Base-by-base conservation (phyloP, 2,113 vertebrate genomes). In the Agapornis roseicollis region DNA sequence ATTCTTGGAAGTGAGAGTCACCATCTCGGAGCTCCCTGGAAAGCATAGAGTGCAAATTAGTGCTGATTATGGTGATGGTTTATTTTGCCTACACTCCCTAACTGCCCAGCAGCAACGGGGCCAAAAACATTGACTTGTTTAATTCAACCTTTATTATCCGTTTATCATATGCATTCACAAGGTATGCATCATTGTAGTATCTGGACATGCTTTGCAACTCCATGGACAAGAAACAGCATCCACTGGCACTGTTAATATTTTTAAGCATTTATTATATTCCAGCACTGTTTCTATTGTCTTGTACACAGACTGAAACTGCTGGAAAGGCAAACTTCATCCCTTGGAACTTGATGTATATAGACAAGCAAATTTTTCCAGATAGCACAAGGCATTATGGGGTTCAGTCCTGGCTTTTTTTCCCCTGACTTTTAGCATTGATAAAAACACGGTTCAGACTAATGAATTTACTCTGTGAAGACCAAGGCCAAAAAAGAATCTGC, bases 161-260 rank as follows among this genome's bases (percentile, higher is more conserved):
- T 74, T 92, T 79, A 74, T 64, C 94, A n/a, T 74, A 47, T 72
- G 27, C 46, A 72, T 81, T 80, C 89, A 77, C 84, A 89, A 84
- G 80, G 77, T 61, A 60, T 12, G 39, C 77, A 84, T 84, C 94
- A 35, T 14, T 64, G 86, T 39, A 83, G 80, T 80, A 84, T 95
- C 86, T 93, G 96, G 89, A 86, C 83, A 72, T 44, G 44, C 41
- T 95, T 64, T 76, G 61, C 73, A 89, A 85, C 86, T 76, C 70
- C 86, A 55, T 1, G 65, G 77, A 31, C 61, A 86, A 91, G 80
- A 80, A 71, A 64, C 65, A 81, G 47, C 61, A 60, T 53, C 69
- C 49, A 29, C 42, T 89, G 83, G 65, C 69, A 28, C 52, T 68
- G 85, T 16, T 82, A 88, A 74, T 80, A 74, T 33, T 20, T 1